phyloP scores from a whole-genome alignment of 2,113 vertebrate species.

The Poeciliopsis prolifica region DNA sequence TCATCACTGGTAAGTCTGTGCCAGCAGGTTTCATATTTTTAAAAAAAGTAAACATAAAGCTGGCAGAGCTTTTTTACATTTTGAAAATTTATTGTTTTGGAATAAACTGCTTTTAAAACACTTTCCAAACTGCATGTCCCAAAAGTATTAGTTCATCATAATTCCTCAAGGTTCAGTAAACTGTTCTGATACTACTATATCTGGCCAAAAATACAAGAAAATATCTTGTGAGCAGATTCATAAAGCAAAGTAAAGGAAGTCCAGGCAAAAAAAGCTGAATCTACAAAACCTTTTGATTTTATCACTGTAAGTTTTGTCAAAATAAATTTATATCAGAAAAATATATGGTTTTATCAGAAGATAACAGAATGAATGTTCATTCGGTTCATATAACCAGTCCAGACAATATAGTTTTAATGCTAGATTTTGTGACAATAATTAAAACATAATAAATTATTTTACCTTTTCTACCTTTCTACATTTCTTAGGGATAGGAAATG shows the following conservation, averaged over 20 bases:
- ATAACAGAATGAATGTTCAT: background rate
- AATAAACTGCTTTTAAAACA: slow-evolving; percentile 28
- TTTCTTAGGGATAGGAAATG: no score
- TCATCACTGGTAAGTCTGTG: slow-evolving; percentile 53
- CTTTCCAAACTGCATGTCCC: slow-evolving; percentile 33
- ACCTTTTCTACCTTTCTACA: no score
- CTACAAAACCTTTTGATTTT: background rate
- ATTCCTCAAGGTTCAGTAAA: slow-evolving; percentile 11
- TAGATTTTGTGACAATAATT: background rate
- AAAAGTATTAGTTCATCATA: slow-evolving; percentile 31
- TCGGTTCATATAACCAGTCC: background rate
- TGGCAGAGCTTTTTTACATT: slow-evolving; percentile 43
- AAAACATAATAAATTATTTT: no score
- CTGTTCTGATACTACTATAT: slow-evolving; percentile 8
- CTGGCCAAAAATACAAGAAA: slow-evolving; percentile 9
- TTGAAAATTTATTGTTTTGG: slow-evolving; percentile 59
- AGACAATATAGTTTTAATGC: background rate
- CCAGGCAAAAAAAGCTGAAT: background rate
- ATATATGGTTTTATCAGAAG: no score
- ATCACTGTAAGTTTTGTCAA: background rate
- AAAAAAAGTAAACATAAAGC: slow-evolving; percentile 58
- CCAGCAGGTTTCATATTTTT: slow-evolving; percentile 40
- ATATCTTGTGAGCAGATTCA: background rate
- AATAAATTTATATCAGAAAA: background rate
- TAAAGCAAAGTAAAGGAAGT: background rate